These are phyloP conservation scores for Campoplex capitator DNA, from an alignment of 2,888 invertebrate genomes.

Conservation along the genomic window DNA sequence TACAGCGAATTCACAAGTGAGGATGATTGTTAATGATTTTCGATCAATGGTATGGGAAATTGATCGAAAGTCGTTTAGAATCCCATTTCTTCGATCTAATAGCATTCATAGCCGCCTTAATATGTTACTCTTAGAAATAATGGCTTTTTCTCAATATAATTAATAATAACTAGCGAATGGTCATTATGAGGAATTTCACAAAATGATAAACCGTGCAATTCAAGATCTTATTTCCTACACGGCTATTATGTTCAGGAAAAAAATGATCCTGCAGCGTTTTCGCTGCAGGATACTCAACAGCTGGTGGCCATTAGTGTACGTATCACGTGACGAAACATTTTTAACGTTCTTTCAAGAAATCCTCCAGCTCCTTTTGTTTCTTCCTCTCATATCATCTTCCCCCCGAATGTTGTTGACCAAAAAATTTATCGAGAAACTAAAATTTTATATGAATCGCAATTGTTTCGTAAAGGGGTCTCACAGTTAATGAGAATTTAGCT, in stretches of 20 bases:
- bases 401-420: not conserved
- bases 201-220: slow-evolving; percentile 26
- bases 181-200: slow-evolving; percentile 28
- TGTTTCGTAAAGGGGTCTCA: slow-evolving; percentile 53
- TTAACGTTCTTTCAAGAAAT: slow-evolving; percentile 32
- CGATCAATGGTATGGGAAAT: not conserved
- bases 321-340: slow-evolving; percentile 30
- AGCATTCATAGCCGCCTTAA: not conserved
- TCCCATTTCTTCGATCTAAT: not conserved
- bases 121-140: slow-evolving; percentile 23
- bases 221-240: slow-evolving; percentile 21
- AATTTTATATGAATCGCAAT: slow-evolving; percentile 17
- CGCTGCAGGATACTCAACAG: slow-evolving; percentile 48
- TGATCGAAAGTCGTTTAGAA: not conserved
- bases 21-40: too few relatives aligned
- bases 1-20: not conserved
- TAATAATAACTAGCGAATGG: slow-evolving; percentile 46
- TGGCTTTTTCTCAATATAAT: slow-evolving; percentile 45
- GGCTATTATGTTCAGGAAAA: slow-evolving; percentile 12
- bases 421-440: not conserved
- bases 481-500: slow-evolving; percentile 52
- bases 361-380: not conserved
- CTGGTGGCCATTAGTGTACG: slow-evolving; percentile 50
- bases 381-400: not conserved
- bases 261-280: slow-evolving; percentile 28